Evolutionary conservation across 2,797 vertebrate species (phyloP), one percentile per base, ranked within the genome.

Genomic region (Rhinella marina): DNA sequence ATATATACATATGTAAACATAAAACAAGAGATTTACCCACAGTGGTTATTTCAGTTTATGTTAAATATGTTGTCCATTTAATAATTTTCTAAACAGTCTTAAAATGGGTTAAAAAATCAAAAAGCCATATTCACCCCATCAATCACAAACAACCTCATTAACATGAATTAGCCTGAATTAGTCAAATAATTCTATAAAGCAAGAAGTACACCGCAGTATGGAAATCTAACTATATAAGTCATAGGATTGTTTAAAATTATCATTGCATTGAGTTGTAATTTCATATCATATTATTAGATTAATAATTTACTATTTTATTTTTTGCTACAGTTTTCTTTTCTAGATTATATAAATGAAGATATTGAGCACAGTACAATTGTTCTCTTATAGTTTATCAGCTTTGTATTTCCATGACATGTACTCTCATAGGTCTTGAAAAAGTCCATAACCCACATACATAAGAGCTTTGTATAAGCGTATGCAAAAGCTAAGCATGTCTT

Each of bases 401-500:
- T 84, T 73, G 48, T 41, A 72, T 29, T 73, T 19, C 11, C 81
- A 48, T 14, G 82, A 68, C 7, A 84, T 16, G 27, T 23, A 50
- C 6, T 9, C 25, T 70, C 50, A 57, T 84, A 23, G 66, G 11
- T 57, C 52, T 73, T 73, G 25, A 84, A 84, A 84, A 72, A 84
- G 21, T 84, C 66, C 66, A 32, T 25, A 84, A 68, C 52, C 66
- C 27, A 84, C 52, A 72, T 29, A 59, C 54, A 32, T 21, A 57
- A 32, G 19, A 32, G 54, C 52, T 57, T n/a, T 70, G 82, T 54
- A 48, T 84, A 84, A 61, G 54, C 54, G 48, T 76, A 29, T 84
- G 32, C 54, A 52, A 50, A 23, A 17, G n/a, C 61, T 84, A 84
- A 84, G 76, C 32, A 84, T 84, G 83, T 59, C 57, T 57, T 41